Base-by-base conservation (phyloP, 2,113 vertebrate genomes). In the Anseranas semipalmata region DNA sequence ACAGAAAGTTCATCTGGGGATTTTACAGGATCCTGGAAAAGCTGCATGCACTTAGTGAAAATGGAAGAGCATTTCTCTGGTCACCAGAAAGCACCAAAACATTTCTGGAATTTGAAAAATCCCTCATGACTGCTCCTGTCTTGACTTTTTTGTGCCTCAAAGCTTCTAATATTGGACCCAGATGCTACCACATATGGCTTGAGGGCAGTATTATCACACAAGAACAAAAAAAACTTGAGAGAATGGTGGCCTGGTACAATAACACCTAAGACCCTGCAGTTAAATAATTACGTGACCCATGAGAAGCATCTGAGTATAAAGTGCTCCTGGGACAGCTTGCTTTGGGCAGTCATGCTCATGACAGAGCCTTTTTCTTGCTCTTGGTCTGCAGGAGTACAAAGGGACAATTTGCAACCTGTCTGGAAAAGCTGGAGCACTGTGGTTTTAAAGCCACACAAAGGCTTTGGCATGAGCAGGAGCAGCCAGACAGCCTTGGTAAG, bases 71-170 rank as follows among this genome's bases (percentile, higher is more conserved):
- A 68, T 88, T 80, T 55, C 48, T 68, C 41, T 66, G 20, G 25
- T 76, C 63, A 86, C 13, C 27, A 60, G 53, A 92, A 90, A 39
- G 22, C 39, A 83, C 45, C 3, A 4, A 83, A 90, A 83, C 19
- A 46, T 90, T 33, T 33, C 53, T 83, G 58, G 33, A 76, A 83
- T 68, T 65, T 68, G 63, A 83, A 83, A 87, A 93, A 65, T 20
- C 15, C 6, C 7, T 50, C 6, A 8, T 19, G 22, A 52, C 5
- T 3, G 3, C 8, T 83, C 24, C 41, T 74, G 27, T 35, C 45
- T 65, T 79, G 11, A 10, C 67, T 52, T 73, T 75, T 39, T 65
- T 73, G 33, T 70, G 79, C 28, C 30, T 83, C 14, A 1, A 59
- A 92, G 50, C 52, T 55, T 48, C 32, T 60, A 33, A 52, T 55